Evolutionary conservation across 2,888 invertebrate genomes (phyloP), one percentile per base, ranked within the genome.

Genomic region (Epinotia ramella): DNA sequence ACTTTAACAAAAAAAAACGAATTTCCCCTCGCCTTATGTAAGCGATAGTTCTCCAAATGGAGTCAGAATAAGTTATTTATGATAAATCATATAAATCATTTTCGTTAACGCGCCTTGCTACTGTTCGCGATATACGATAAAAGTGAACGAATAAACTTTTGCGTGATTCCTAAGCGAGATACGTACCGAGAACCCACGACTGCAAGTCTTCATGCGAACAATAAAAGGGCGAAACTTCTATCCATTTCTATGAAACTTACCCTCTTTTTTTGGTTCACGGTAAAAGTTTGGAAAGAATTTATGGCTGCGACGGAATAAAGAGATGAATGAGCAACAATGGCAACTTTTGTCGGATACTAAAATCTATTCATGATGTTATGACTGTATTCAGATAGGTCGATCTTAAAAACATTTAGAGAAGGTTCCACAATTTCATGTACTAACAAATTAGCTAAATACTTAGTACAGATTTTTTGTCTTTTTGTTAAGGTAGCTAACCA

Each of bases 1-100:
- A 72, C 62, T 75, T 66, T 56, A 66, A 63, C 73, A 73, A 70
- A 79, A 80, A 28, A 79, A 82, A 83, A 79, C 78, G 79, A 86
- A 88, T 85, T 86, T 85, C 85, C 84, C 83, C 80, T 81, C 78
- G 79, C 77, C 79, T 82, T 81, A 81, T 82, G 81, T 82, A 80
- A 80, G 82, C 81, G 82, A 91, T 89, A 91, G 91, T 91, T 91
- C 85, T 86, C 84, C 81, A 87, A 90, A 89, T 89, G 87, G 88
- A 89, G 84, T 88, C 86, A 83, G 85, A 88, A 90, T 92, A 92
- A 92, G 86, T 92, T 94, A 93, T 94, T 94, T 94, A 94, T 93
- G 91, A 93, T 92, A 93, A 93, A 91, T 89, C 88, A 86, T 90
- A 94, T 94, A 94, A 93, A 94, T 94, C 93, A 94, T 94, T 92